Conservation (phyloP, 1,140 invertebrate genomes). For the Philotrypesis tridentata region DNA sequence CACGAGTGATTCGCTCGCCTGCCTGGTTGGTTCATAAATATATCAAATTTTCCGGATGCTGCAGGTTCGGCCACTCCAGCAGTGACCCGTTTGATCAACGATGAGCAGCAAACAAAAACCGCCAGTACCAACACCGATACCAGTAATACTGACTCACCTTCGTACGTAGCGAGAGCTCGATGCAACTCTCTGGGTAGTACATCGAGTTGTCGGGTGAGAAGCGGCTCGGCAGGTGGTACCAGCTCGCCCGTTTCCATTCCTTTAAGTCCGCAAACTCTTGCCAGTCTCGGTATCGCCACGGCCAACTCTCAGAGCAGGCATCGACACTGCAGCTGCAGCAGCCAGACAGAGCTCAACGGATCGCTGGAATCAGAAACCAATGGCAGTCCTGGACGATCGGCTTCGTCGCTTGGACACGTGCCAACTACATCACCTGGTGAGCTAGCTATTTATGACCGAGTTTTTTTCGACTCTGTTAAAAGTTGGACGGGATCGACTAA, state of each 20-base stretch:
- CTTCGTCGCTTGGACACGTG: conserved; percentile 60
- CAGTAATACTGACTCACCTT: conserved; percentile 7
- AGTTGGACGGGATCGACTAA: not conserved
- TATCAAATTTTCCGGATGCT: too few relatives aligned
- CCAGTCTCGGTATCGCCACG: conserved; percentile 76
- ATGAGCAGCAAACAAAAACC: conserved; percentile 43
- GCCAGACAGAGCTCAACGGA: conserved; percentile 79
- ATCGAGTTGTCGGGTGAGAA: conserved; percentile 43
- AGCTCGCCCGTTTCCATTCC: conserved; percentile 69
- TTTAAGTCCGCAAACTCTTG: conserved; percentile 77
- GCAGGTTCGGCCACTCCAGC: conserved; percentile 54
- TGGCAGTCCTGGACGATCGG: conserved; percentile 64
- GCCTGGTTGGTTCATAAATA: not conserved
- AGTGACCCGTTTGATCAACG: conserved; percentile 51
- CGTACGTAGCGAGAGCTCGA: conserved; percentile 59
- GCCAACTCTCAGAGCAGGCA: conserved; percentile 62
- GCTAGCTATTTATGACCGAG: not conserved
- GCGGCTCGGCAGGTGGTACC: conserved; percentile 52
- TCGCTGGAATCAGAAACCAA: conserved; percentile 62
- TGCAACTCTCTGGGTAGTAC: conserved; percentile 70
- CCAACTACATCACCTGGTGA: conserved; percentile 51
- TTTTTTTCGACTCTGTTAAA: not conserved
- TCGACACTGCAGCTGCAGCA: conserved; percentile 81
- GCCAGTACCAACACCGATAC: not conserved
- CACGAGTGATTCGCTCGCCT: too few relatives aligned